Evolutionary conservation across 2,888 invertebrate species (phyloP), one percentile per base, ranked within the genome.

Genomic region (Teleogryllus oceanicus): DNA sequence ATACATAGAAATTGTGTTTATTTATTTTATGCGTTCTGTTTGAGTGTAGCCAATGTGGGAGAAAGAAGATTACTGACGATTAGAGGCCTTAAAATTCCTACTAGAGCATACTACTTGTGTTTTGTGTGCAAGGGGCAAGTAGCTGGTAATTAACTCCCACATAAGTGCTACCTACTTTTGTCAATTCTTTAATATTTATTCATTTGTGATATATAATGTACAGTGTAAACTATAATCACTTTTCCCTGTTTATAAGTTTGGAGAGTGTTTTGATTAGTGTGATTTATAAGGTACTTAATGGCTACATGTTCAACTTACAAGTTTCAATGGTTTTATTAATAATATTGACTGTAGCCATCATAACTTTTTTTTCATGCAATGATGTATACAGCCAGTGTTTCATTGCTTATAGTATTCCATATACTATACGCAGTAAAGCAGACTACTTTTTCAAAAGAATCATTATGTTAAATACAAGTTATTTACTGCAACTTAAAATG

Each of bases 81-180:
- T 62, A 62, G 62, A 62, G 62, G 62, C 62, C 62, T 62, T 62
- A 62, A 62, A 62, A 62, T 62, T 62, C 62, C 62, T 62, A 62
- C 62, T 62, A 62, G 62, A 18, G n/a, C 62, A 62, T n/a, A 62
- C 62, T n/a, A 62, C 62, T 62, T 62, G 62, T 62, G 62, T 62
- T 62, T n/a, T 62, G n/a, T 62, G n/a, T 62, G n/a, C 62, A 62
- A 62, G 62, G 8, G 62, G 62, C 62, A 62, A 62, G 62, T 62
- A 62, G 62, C 62, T 62, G 62, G 62, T 62, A n/a, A 62, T 18
- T 62, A 18, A 18, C 62, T 62, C 62, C 62, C 62, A 62, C n/a
- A 62, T 62, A n/a, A 62, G 62, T 18, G 62, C 62, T 62, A n/a
- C 62, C 4, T 62, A 62, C 13, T 13, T 62, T 62, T 37, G 16